Evolutionary conservation across 1,140 invertebrate genomes (phyloP).

Genomic region (Psilanteris sp.): DNA sequence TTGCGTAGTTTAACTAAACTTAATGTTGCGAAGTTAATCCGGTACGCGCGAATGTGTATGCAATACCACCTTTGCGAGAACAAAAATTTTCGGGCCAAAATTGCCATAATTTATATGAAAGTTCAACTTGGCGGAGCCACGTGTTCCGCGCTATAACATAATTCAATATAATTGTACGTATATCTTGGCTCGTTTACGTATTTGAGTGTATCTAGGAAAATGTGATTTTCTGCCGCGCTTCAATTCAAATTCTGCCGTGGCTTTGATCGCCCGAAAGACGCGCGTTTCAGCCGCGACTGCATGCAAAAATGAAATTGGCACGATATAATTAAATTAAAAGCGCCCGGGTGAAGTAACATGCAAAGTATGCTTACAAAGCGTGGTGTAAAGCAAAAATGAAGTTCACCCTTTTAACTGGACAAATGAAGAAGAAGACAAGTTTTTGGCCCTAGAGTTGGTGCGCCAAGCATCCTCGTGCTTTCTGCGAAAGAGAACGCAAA

Average conservation of each 20-base stretch:
- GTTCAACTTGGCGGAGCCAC: neutral
- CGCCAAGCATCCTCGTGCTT: constrained; percentile 27
- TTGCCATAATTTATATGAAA: constrained; percentile 11
- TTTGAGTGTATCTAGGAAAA: too few species aligned
- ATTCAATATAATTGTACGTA: neutral
- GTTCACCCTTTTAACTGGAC: constrained; percentile 26
- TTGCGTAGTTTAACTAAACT: constrained; percentile 8
- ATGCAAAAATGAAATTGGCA: neutral
- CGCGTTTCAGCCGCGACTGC: too few species aligned
- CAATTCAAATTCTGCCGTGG: too few species aligned
- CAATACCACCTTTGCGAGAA: neutral
- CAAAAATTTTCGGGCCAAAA: constrained; percentile 5
- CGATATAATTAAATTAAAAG: constrained; percentile 22
- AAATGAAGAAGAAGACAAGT: constrained; percentile 35
- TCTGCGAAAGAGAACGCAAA: constrained; percentile 34
- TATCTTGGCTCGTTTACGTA: too few species aligned
- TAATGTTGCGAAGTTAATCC: neutral
- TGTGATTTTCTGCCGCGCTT: too few species aligned
- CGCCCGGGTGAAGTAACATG: neutral
- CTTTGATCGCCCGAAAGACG: too few species aligned
- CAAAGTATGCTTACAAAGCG: neutral
- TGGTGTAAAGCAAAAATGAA: constrained; percentile 8
- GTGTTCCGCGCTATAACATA: neutral
- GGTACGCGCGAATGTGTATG: too few species aligned
- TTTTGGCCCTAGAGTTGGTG: constrained; percentile 14